Percentiles rank a stretch among this genome's conserved stretches.
Conservation (phyloP, 1,140 invertebrate genomes). For the Eumaeus atala region DNA sequence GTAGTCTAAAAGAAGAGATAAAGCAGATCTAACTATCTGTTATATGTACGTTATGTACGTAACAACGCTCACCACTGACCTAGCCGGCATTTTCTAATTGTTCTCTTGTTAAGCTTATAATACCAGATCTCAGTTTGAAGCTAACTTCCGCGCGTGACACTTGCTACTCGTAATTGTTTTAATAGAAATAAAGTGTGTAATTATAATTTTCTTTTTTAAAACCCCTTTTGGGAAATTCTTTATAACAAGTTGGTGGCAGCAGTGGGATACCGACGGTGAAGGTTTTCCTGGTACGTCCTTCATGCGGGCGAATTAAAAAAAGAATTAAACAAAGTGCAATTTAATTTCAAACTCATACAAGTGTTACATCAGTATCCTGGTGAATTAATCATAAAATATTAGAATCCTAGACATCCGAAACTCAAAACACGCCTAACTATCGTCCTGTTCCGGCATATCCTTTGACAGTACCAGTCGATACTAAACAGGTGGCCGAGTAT, state of each 20-base stretch:
- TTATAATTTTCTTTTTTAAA: conserved; percentile 11
- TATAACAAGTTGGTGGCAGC: conserved; percentile 1
- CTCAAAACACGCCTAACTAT: not conserved
- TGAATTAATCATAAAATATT: not conserved
- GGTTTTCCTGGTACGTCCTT: no score
- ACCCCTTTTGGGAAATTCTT: conserved; percentile 5
- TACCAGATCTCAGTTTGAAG: conserved; percentile 5
- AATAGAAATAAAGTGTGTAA: conserved; percentile 4
- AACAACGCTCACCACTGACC: conserved; percentile 3
- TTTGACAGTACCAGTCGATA: not conserved
- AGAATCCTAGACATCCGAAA: not conserved
- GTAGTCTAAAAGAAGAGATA: no score
- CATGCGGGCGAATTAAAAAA: no score
- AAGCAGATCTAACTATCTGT: not conserved
- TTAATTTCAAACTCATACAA: not conserved
- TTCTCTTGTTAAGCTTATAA: not conserved
- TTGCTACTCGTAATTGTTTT: conserved; percentile 1
- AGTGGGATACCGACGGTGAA: no score
- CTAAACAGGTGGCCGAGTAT: not conserved
- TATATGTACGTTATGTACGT: conserved; percentile 3
- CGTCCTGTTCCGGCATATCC: not conserved
- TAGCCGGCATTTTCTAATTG: conserved; percentile 3
- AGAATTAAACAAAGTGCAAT: no score
- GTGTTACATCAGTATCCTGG: not conserved
- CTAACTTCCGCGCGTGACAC: conserved; percentile 9